phyloP scores from a whole-genome alignment of 2,113 vertebrate genomes.

The Scolopax mira region DNA sequence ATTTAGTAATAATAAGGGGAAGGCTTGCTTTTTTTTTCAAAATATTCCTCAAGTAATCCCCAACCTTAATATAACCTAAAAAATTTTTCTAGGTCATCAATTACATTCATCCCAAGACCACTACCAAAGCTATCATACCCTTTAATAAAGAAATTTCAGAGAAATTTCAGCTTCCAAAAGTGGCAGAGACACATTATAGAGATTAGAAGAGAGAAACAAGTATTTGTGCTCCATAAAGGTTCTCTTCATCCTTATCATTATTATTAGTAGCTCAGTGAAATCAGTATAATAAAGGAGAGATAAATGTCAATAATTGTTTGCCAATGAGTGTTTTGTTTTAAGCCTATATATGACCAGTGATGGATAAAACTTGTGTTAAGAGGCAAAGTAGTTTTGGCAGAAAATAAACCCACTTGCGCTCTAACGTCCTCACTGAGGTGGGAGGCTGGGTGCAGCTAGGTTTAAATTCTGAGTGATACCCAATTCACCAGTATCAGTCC shows the following conservation, averaged over 20 bases:
- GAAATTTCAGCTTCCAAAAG: not conserved
- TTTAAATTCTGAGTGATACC: too few relatives aligned
- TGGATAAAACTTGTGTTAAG: not conserved
- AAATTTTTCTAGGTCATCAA: not conserved
- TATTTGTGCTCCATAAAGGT: not conserved
- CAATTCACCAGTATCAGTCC: too few relatives aligned
- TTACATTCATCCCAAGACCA: not conserved
- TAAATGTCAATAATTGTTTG: not conserved
- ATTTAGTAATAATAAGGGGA: not conserved
- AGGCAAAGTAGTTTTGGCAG: too few relatives aligned
- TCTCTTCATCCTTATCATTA: not conserved
- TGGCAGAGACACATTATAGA: not conserved
- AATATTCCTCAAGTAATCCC: not conserved
- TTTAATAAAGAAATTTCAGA: not conserved
- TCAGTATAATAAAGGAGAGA: not conserved
- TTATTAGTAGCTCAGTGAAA: not conserved
- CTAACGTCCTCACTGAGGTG: too few relatives aligned
- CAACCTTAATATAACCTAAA: not conserved
- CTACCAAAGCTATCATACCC: not conserved
- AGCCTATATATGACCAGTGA: not conserved
- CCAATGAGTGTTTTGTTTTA: not conserved
- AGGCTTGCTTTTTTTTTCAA: not conserved
- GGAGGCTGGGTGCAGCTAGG: too few relatives aligned
- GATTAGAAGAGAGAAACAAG: not conserved
- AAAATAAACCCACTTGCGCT: too few relatives aligned